These are phyloP conservation scores for Radopholus similis DNA, from an alignment of 1,140 invertebrate genomes.

Conservation along the genomic window DNA sequence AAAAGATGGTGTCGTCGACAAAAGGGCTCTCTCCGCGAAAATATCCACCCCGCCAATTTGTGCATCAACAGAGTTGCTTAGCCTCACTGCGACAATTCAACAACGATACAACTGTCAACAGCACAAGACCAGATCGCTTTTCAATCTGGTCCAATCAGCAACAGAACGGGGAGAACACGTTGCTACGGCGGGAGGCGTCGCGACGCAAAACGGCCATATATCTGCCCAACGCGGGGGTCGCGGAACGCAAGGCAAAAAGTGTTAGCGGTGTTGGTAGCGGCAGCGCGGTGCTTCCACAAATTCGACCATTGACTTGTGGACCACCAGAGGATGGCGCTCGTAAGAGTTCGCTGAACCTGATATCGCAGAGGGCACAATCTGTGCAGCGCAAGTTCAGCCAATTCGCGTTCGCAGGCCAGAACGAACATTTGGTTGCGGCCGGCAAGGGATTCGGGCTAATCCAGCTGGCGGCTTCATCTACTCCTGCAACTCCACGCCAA, in stretches of 20 bases:
- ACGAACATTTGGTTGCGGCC: not conserved
- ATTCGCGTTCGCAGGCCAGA: not conserved
- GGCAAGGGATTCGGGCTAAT: not conserved
- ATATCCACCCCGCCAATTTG: not conserved
- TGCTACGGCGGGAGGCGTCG: not conserved
- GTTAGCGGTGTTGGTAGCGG: not conserved
- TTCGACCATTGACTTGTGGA: not conserved
- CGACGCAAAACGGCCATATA: not conserved
- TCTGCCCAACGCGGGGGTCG: not conserved
- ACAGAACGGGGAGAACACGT: no score
- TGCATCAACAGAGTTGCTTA: conserved; percentile 16
- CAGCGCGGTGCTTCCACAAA: not conserved
- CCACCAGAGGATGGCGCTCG: not conserved
- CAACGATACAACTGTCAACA: not conserved
- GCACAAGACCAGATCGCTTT: not conserved
- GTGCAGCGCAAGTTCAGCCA: conserved; percentile 13
- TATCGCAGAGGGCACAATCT: conserved; percentile 13
- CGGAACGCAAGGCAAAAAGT: not conserved
- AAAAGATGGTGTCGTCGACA: not conserved
- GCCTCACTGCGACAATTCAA: conserved; percentile 1
- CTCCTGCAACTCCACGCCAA: not conserved
- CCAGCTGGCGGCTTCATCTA: not conserved
- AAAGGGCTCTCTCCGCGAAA: not conserved
- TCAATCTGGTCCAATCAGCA: not conserved
- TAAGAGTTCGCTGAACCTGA: conserved; percentile 7